phyloP scores from a whole-genome alignment of 2,113 vertebrate species.

The Sinocyclocheilus anophthalmus region DNA sequence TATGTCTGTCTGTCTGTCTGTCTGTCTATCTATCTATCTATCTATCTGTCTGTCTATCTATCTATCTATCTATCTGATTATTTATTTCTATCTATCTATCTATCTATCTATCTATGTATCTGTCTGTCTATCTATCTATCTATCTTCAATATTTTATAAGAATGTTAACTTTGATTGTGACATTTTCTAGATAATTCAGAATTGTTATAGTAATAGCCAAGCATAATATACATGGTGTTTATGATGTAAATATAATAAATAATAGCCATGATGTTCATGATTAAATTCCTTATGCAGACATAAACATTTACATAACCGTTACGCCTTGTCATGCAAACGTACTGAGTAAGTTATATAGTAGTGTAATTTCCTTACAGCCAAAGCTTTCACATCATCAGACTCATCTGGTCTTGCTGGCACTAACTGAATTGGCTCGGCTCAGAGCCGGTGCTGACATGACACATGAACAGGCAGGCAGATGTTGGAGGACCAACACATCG shows the following conservation, averaged over 20 bases:
- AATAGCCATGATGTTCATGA: not conserved
- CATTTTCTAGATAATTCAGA: not conserved
- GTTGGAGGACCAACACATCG: slow-evolving; percentile 8
- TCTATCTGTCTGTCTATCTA: not conserved
- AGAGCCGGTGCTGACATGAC: slow-evolving; percentile 29
- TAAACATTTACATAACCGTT: not conserved
- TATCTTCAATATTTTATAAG: no score
- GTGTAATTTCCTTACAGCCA: slow-evolving; percentile 25
- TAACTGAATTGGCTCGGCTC: slow-evolving; percentile 46
- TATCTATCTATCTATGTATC: not conserved
- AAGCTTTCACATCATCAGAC: slow-evolving; percentile 23
- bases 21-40: no score
- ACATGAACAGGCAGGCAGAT: slow-evolving; percentile 12
- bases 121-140: not conserved
- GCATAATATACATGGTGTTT: not conserved
- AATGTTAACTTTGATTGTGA: not conserved
- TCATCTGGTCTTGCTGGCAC: slow-evolving; percentile 40
- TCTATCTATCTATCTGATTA: not conserved
- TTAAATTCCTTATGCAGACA: slow-evolving; percentile 1
- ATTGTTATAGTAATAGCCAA: not conserved
- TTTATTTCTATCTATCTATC: not conserved
- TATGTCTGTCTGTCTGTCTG: no score
- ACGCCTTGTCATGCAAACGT: not conserved
- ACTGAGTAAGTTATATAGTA: slow-evolving; percentile 28
- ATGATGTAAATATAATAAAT: not conserved